Percentiles rank a stretch among this genome's conserved stretches.
Conservation (phyloP, 2,113 vertebrate species). For the Dasyurus viverrinus region DNA sequence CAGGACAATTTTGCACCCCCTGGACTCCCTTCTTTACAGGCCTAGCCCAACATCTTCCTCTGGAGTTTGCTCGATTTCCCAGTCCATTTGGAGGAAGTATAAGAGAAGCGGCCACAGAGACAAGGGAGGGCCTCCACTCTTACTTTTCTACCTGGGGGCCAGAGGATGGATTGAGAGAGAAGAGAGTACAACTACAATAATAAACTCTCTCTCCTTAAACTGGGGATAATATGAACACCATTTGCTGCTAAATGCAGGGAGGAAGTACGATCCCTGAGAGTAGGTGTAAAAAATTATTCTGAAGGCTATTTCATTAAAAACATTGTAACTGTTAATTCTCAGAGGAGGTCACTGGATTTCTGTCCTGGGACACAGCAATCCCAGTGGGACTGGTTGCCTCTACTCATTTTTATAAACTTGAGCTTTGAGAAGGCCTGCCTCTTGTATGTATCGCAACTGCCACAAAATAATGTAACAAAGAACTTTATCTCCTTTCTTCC, state of each 20-base stretch:
- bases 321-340: neutral
- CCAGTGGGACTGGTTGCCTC: neutral
- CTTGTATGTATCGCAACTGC: neutral
- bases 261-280: neutral
- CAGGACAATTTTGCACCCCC: neutral
- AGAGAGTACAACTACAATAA: neutral
- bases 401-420: neutral
- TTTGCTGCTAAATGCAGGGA: neutral
- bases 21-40: neutral
- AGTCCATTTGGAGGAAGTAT: neutral
- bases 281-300: neutral
- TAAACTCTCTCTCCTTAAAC: conserved; percentile 7
- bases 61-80: neutral
- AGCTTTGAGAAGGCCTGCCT: conserved; percentile 21
- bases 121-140: neutral
- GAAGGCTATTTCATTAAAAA: neutral
- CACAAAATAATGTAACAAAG: conserved; percentile 1
- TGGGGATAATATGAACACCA: neutral
- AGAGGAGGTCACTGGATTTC: neutral
- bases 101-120: neutral
- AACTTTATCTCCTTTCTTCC: conserved; percentile 17
- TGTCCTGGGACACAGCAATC: neutral
- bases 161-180: neutral
- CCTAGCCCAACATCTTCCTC: neutral
- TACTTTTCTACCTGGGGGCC: neutral